Base-by-base conservation (phyloP, 1,140 invertebrate species). In the Drosophila sp. region DNA sequence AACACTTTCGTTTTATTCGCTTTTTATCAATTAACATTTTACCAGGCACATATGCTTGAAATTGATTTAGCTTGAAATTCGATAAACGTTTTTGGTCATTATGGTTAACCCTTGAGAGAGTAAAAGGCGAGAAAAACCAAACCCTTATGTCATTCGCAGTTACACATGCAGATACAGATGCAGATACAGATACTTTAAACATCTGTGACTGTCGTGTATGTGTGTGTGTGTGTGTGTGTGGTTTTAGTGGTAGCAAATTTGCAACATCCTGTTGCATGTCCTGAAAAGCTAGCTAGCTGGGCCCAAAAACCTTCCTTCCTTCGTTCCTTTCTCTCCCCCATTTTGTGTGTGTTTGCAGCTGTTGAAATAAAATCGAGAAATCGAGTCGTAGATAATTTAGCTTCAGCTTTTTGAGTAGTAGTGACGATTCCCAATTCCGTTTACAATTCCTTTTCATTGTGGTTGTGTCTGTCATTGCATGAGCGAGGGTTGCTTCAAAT, bases 181-280 rank as follows among this genome's bases (percentile, higher is more conserved):
- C 64, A 41, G 47, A 38, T 35, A 55, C 44, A 29, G 40, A 55
- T 23, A 57, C 41, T 25, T 72, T 33, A 60, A 70, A 68, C 81
- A 85, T 81, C 78, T 85, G 81, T 60, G 71, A 64, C 40, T 66
- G 44, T 23, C 25, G 56, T 23, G 27, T 44, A 6, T 55, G 17
- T 27, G 7, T 40, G 38, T 40, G 38, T 40, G 38, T 40, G 38
- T 40, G 4, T 25, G 44, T 47, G 44, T n/a, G n/a, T 32, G 29
- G 23, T 50, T 75, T 29, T 67, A 50, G 56, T 80, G 67, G 63
- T 32, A n/a, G 35, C 23, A 70, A 72, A 81, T 85, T 81, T 69
- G 74, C 81, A 80, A 79, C 79, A 78, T 85, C 81, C 81, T 85
- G 81, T 85, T 85, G 81, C 82, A 75, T 66, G 71, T 79, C 77